These are phyloP conservation scores for Apamea epomidion DNA, from an alignment of 2,888 invertebrate genomes.

Conservation along the genomic window DNA sequence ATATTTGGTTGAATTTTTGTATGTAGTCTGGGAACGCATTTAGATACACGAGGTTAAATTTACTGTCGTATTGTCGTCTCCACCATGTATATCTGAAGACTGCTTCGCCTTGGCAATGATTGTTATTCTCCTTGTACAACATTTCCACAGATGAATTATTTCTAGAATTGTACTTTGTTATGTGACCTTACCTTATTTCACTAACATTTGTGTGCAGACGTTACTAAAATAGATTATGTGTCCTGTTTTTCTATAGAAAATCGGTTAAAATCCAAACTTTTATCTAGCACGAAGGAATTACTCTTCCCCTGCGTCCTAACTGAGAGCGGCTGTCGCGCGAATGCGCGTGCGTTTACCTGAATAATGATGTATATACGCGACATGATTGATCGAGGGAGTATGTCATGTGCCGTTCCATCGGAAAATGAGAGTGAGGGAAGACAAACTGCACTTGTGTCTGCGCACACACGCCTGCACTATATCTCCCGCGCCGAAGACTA, in stretches of 20 bases:
- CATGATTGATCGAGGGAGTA: background rate
- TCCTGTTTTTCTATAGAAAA: background rate
- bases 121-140: slow-evolving; percentile 7
- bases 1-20: background rate
- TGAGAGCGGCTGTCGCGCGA: background rate
- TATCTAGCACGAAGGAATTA: background rate
- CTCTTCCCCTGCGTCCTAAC: background rate
- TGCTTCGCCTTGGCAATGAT: slow-evolving; percentile 4
- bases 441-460: background rate
- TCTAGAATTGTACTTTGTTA: background rate
- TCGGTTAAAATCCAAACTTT: background rate
- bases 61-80: background rate
- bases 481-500: too few species aligned
- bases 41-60: background rate
- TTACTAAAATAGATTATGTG: slow-evolving; percentile 5
- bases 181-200: slow-evolving; percentile 1
- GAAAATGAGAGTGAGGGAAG: background rate
- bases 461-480: too few species aligned
- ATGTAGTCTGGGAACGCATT: background rate
- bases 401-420: background rate
- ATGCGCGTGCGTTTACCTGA: background rate
- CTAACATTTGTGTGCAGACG: background rate
- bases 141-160: slow-evolving; percentile 16
- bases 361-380: background rate
- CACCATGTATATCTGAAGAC: slow-evolving; percentile 14